phyloP scores from a whole-genome alignment of 2,113 vertebrate genomes.

The Solea senegalensis region DNA sequence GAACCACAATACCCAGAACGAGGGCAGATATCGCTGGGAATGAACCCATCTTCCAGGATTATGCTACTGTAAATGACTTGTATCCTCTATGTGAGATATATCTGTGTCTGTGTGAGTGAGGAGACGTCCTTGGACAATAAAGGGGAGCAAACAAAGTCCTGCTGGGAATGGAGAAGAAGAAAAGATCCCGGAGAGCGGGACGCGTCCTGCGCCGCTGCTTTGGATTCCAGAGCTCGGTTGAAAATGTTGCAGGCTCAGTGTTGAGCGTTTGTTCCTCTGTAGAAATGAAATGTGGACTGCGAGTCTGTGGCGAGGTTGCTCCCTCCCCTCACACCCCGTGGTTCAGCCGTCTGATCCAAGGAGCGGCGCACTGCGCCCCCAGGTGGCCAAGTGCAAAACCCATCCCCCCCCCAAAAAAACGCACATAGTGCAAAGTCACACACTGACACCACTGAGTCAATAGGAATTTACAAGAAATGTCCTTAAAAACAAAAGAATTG shows the following conservation, averaged over 20 bases:
- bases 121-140: conserved; percentile 31
- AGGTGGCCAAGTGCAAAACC: conserved; percentile 15
- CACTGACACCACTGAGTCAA: no score
- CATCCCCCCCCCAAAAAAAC: not conserved
- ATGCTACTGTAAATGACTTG: conserved; percentile 55
- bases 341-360: not conserved
- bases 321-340: conserved; percentile 45
- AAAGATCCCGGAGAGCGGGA: conserved; percentile 16
- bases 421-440: no score
- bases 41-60: conserved; percentile 75
- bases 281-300: conserved; percentile 64
- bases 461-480: no score
- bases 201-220: conserved; percentile 57
- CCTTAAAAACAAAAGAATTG: no score
- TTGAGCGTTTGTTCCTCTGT: conserved; percentile 32
- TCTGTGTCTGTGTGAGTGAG: conserved; percentile 6
- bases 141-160: conserved; percentile 28
- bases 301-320: conserved; percentile 37
- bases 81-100: conserved; percentile 44
- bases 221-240: conserved; percentile 48
- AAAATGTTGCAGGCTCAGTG: conserved; percentile 26
- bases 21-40: conserved; percentile 76
- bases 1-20: conserved; percentile 80
- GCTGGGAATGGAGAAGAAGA: conserved; percentile 3
- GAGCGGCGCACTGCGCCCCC: conserved; percentile 54